Conservation (phyloP, 2,888 invertebrate genomes). For the Hirtodrosophila alboralis region DNA sequence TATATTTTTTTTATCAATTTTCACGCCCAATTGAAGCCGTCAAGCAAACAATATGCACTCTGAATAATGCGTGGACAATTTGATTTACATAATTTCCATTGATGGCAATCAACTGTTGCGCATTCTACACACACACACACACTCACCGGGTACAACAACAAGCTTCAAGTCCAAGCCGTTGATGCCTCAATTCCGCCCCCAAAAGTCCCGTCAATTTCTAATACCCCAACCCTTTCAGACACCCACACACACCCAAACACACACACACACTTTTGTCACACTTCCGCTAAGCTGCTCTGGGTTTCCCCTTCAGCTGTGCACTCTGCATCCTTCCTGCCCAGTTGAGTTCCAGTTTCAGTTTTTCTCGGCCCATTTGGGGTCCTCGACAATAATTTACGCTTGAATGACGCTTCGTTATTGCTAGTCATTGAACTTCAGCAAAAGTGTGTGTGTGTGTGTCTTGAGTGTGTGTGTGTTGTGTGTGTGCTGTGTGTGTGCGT, state of each 20-base stretch:
- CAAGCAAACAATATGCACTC: conserved; percentile 50
- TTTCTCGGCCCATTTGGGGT: conserved; percentile 33
- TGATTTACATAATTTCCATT: conserved; percentile 72
- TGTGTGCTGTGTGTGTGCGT: conserved; percentile 10
- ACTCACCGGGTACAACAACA: not conserved
- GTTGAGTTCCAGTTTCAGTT: conserved; percentile 4
- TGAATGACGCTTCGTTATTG: conserved; percentile 61
- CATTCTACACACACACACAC: conserved; percentile 6
- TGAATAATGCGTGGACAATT: conserved; percentile 64
- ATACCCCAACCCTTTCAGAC: conserved; percentile 36
- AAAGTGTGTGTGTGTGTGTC: conserved; percentile 8
- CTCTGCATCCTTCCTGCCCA: conserved; percentile 4
- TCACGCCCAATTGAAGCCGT: conserved; percentile 59
- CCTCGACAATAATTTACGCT: conserved; percentile 68
- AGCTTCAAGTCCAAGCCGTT: not conserved
- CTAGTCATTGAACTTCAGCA: conserved; percentile 76
- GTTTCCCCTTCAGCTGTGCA: not conserved
- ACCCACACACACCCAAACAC: no score
- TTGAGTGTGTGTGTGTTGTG: conserved; percentile 4
- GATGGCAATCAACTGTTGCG: conserved; percentile 74
- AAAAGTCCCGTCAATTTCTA: no score
- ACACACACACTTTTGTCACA: conserved; percentile 44
- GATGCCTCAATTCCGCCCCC: conserved; percentile 2
- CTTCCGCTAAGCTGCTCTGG: conserved; percentile 48
- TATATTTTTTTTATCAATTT: conserved; percentile 42